Conservation (phyloP, 2,888 invertebrate genomes). For the Acleris holmiana region DNA sequence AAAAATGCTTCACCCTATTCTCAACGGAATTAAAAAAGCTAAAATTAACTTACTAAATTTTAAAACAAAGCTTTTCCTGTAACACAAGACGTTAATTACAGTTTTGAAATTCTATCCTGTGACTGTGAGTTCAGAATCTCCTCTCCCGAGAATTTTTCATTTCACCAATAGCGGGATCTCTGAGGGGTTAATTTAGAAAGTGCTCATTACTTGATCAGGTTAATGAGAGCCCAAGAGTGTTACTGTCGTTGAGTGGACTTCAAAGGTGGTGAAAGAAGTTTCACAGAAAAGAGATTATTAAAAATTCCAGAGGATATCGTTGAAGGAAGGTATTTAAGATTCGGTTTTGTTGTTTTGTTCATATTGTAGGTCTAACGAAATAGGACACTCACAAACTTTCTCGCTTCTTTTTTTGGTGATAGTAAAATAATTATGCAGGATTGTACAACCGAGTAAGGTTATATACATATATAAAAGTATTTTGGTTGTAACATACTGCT, state of each 20-base stretch:
- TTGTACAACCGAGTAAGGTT: too few species aligned
- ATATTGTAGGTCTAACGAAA: too few species aligned
- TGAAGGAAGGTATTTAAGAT: too few species aligned
- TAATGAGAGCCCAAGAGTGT: conserved; percentile 27
- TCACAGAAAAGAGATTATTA: neutral
- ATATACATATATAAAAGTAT: too few species aligned
- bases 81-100: too few species aligned
- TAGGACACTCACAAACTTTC: too few species aligned
- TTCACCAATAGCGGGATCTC: conserved; percentile 1
- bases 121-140: neutral
- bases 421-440: too few species aligned
- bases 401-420: too few species aligned
- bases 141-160: conserved; percentile 10
- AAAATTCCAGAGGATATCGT: neutral
- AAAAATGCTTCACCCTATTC: neutral
- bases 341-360: neutral
- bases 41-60: neutral
- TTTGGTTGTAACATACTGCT: too few species aligned
- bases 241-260: conserved; percentile 10
- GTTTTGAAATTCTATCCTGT: neutral
- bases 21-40: neutral
- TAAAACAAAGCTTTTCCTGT: neutral
- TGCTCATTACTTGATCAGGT: conserved; percentile 44
- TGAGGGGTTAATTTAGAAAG: conserved; percentile 45
- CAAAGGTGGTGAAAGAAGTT: conserved; percentile 4